These are phyloP conservation scores for Coregonus suidteri DNA, from an alignment of 2,797 vertebrate genomes.

Conservation along the genomic window DNA sequence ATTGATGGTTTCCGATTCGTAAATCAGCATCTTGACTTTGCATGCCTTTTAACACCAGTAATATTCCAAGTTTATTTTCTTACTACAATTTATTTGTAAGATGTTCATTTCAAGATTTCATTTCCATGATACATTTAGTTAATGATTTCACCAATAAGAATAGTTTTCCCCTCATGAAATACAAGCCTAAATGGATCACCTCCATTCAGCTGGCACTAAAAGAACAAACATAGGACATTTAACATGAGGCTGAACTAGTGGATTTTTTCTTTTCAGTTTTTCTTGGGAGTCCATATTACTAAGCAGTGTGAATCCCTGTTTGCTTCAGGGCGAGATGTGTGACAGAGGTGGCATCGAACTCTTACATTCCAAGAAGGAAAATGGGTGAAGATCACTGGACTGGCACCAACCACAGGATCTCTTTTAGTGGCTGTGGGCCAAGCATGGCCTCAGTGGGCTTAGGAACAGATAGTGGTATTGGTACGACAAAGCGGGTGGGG, in stretches of 20 bases:
- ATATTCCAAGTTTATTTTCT: conserved; percentile 39
- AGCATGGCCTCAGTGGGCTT: conserved; percentile 88
- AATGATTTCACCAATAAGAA: conserved; percentile 48
- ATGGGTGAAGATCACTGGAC: conserved; percentile 99
- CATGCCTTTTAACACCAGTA: conserved; percentile 85
- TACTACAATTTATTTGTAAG: conserved; percentile 59
- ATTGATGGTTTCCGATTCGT: conserved; percentile 68
- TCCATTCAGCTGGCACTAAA: conserved; percentile 84
- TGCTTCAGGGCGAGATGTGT: conserved; percentile 99
- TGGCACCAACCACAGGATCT: conserved; percentile 95
- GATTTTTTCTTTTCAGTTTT: conserved; percentile 65
- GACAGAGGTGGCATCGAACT: conserved; percentile 99
- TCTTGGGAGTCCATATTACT: conserved; percentile 98
- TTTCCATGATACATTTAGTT: conserved; percentile 51
- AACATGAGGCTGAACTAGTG: conserved; percentile 88
- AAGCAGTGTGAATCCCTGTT: conserved; percentile 99
- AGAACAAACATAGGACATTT: conserved; percentile 75
- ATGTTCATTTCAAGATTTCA: conserved; percentile 26
- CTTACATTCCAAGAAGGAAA: conserved; percentile 99
- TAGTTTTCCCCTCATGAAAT: conserved; percentile 39
- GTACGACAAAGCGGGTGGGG: conserved; percentile 84
- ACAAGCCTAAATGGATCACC: conserved; percentile 78
- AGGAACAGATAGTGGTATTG: conserved; percentile 93
- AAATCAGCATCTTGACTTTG: conserved; percentile 78
- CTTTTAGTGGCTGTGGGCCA: conserved; percentile 93